Percentiles rank a stretch among this genome's conserved stretches.
phyloP scores from a whole-genome alignment of 2,113 vertebrate genomes.

The Carassius gibelio region DNA sequence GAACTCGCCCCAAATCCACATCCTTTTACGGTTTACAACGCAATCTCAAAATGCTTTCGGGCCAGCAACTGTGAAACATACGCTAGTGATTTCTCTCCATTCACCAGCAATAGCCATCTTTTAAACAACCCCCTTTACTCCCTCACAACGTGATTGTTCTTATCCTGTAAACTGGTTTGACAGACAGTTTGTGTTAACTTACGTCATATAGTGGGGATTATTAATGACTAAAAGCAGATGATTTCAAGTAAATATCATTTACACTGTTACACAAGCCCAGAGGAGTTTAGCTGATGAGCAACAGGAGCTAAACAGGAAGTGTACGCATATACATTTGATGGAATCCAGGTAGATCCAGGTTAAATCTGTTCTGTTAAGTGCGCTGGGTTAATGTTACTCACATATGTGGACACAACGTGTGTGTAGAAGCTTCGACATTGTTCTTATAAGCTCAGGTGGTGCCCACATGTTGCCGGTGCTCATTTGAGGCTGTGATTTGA shows the following conservation, averaged over 20 bases:
- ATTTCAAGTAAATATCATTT: slow-evolving; percentile 21
- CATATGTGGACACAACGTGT: neutral
- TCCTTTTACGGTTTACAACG: slow-evolving; percentile 18
- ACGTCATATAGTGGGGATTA: neutral
- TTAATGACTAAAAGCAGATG: slow-evolving; percentile 20
- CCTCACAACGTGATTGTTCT: neutral
- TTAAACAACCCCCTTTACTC: slow-evolving; percentile 25
- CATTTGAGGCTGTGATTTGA: slow-evolving; percentile 25
- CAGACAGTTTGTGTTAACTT: slow-evolving; percentile 16
- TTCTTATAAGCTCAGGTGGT: slow-evolving; percentile 35
- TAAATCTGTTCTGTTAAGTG: neutral
- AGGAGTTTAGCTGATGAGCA: slow-evolving; percentile 9
- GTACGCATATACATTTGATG: neutral
- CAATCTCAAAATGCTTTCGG: slow-evolving; percentile 27
- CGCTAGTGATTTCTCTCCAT: slow-evolving; percentile 24
- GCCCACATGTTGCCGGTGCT: slow-evolving; percentile 29
- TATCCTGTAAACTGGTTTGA: slow-evolving; percentile 17
- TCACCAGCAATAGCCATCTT: slow-evolving; percentile 18
- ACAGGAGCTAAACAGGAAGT: slow-evolving; percentile 19
- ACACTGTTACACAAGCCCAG: neutral
- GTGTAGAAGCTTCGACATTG: neutral
- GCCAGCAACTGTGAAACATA: slow-evolving; percentile 10
- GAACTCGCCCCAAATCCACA: slow-evolving; percentile 28
- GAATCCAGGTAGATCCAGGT: neutral
- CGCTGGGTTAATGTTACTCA: slow-evolving; percentile 20